Evolutionary conservation across 2,113 vertebrate genomes (phyloP).

Genomic region (Cavia porcellus): DNA sequence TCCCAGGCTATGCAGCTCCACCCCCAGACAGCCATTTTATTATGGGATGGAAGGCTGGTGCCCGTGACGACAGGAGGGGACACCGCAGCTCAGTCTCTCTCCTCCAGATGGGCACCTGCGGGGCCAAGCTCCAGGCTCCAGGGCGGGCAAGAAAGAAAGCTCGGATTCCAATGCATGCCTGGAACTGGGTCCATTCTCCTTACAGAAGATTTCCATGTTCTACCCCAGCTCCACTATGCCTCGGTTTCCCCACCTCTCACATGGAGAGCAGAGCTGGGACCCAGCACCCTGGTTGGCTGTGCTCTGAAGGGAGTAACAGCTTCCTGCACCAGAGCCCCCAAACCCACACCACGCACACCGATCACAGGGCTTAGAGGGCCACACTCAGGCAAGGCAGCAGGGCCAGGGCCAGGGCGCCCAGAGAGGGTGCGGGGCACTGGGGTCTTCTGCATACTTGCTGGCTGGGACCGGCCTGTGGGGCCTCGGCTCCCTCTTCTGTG

Average conservation of each 20-base stretch:
- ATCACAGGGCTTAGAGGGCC: neutral
- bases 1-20: slow-evolving; percentile 74
- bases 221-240: accelerated
- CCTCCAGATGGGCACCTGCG: accelerated
- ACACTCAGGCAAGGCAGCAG: accelerated
- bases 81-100: neutral
- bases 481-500: neutral
- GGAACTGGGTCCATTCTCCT: neutral
- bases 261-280: accelerated
- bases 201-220: neutral
- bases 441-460: neutral
- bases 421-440: accelerated
- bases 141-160: neutral
- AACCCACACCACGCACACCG: neutral
- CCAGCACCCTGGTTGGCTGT: too few relatives aligned
- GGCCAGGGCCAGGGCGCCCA: accelerated
- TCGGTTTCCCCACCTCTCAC: neutral
- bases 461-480: neutral
- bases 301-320: neutral
- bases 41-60: neutral
- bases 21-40: neutral
- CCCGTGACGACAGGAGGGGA: neutral
- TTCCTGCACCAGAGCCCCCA: too few relatives aligned
- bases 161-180: accelerated
- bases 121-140: neutral